Evolutionary conservation across 2,888 invertebrate species (phyloP), one percentile per base, ranked within the genome.

Genomic region (Pherbina coryleti): DNA sequence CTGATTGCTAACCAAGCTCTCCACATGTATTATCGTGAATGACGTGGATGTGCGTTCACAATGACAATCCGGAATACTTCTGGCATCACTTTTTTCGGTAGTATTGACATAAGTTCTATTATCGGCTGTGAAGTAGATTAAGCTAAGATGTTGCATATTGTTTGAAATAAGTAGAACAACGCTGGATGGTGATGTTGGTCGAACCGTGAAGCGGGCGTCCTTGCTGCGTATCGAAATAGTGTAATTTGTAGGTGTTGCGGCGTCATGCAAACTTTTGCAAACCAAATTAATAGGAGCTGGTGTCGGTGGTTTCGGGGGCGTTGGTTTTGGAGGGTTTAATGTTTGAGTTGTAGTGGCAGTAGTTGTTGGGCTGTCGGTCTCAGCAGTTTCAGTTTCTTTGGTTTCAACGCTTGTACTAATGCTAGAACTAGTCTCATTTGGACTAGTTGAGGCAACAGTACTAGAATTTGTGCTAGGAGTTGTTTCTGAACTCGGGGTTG

Each of bases 1-100:
- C 9, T 5, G 79, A 53, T 53, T 55, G 9, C 81, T 81, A 3
- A n/a, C 64, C 5, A 87, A 62, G 0, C 74, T 57, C 53, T 69
- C 8, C 0, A 83, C 75, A 9, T 73, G 37, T 0, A 64, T 9
- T 5, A 69, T 62, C 22, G 69, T 53, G 3, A 17, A 71, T 5
- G 17, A 31, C 2, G n/a, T 34, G 44, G 44, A 51, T 7, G 37
- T 25, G 5, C 14, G 69, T 5, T 14, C 34, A n/a, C 11, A 5
- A 14, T 62, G 55, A 2, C 11, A 9, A 11, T 5, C 3, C 5
- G 25, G 11, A 1, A 28, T 11, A 28, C 57, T n/a, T 22, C 57
- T 28, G 19, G 5, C 5, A 25, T 14, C 14, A 44, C 44, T 44
- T 7, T 37, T n/a, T 22, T 44, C 19, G 25, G 69, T 69, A 5